Evolutionary conservation across 2,888 invertebrate genomes (phyloP).

Genomic region (Trissolcus brochymenae): DNA sequence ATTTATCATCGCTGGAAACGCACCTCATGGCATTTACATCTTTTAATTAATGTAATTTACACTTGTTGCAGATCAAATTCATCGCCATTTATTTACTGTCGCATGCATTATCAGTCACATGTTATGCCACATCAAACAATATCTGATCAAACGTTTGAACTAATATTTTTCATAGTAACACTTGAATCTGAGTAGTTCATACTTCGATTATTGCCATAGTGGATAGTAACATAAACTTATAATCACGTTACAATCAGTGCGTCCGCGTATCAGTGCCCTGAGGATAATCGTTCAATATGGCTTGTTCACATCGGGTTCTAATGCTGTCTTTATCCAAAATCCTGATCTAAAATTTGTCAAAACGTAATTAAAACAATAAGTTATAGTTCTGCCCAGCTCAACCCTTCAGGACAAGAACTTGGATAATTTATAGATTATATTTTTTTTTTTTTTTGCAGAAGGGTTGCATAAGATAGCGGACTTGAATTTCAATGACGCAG

Average conservation of each 20-base stretch:
- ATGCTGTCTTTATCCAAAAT: conserved; percentile 30
- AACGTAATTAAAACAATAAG: conserved; percentile 48
- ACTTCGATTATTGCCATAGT: too few relatives aligned
- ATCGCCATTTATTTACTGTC: neutral
- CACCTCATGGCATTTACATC: conserved; percentile 27
- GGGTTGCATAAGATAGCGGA: conserved; percentile 31
- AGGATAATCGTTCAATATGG: conserved; percentile 5
- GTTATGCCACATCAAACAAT: too few relatives aligned
- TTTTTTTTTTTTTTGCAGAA: conserved; percentile 22
- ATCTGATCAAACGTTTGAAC: too few relatives aligned
- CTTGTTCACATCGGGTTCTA: conserved; percentile 38
- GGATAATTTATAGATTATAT: conserved; percentile 19
- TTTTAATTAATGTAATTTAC: conserved; percentile 41
- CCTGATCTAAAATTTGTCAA: conserved; percentile 43
- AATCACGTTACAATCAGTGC: conserved; percentile 13
- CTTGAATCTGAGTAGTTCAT: too few relatives aligned
- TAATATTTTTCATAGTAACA: too few relatives aligned
- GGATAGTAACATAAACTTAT: too few relatives aligned
- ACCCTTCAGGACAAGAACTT: conserved; percentile 11
- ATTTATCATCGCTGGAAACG: conserved; percentile 15
- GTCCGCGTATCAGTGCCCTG: conserved; percentile 16
- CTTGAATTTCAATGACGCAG: conserved; percentile 27
- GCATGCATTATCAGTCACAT: neutral
- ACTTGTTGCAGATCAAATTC: neutral
- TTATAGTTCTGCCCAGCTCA: conserved; percentile 10